Conservation (phyloP, 2,113 vertebrate species). For the Bubo bubo region DNA sequence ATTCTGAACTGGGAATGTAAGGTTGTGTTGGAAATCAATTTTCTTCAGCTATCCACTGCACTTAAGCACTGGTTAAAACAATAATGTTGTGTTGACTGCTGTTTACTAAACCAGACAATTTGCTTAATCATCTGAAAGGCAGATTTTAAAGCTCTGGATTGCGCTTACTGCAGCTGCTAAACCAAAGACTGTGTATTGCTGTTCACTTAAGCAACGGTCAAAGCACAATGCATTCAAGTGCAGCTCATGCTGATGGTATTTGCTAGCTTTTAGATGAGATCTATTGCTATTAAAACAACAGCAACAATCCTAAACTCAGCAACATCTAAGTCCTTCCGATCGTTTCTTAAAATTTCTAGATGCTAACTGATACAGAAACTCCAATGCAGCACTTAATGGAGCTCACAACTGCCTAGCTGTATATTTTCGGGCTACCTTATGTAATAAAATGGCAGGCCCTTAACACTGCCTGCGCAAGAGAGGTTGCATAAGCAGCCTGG, state of each 20-base stretch:
- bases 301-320: not conserved
- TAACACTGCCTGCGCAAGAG: not conserved
- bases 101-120: conserved; percentile 6
- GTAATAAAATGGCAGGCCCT: conserved; percentile 45
- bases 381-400: not conserved
- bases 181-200: not conserved
- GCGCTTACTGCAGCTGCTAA: not conserved
- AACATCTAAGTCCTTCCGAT: not conserved
- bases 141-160: not conserved
- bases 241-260: not conserved
- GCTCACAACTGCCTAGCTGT: not conserved
- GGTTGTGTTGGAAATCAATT: not conserved
- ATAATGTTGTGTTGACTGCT: not conserved
- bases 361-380: not conserved
- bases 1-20: not conserved
- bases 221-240: not conserved
- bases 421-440: conserved; percentile 42
- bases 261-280: conserved; percentile 1
- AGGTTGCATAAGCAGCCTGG: conserved; percentile 52
- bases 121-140: not conserved
- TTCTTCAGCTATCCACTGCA: not conserved
- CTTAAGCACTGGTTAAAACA: not conserved
- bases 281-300: not conserved
- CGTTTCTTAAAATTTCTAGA: not conserved
- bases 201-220: not conserved